A percentile compares a stretch with the other conserved stretches of the same genome.
phyloP scores from a whole-genome alignment of 2,888 invertebrate species.

The Euzophera pinguis region DNA sequence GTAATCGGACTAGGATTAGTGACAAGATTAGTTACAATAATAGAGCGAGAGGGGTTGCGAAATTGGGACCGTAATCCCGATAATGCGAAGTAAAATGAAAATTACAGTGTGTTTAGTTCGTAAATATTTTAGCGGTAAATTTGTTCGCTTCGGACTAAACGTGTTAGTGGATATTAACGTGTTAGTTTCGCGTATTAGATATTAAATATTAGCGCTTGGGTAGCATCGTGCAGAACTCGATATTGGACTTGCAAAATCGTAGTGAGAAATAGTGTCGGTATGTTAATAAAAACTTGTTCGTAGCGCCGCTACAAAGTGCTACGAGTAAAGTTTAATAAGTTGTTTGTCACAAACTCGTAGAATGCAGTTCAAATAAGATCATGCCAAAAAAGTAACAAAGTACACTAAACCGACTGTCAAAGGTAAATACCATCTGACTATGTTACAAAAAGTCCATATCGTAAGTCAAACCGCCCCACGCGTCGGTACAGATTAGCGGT shows the following conservation, averaged over 20 bases:
- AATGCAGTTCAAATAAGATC: not conserved
- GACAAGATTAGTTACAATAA: conserved; percentile 72
- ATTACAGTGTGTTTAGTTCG: conserved; percentile 44
- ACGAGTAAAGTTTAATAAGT: not conserved
- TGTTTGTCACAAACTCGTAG: not conserved
- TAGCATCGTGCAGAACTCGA: not conserved
- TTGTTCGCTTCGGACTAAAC: conserved; percentile 28
- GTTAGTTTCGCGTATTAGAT: conserved; percentile 16
- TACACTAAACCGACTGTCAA: not conserved
- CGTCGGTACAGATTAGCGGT: conserved; percentile 23
- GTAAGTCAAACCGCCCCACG: conserved; percentile 18
- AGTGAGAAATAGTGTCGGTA: not conserved
- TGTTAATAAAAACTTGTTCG: not conserved
- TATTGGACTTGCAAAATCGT: not conserved
- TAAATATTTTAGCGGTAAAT: conserved; percentile 34
- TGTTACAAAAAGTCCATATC: conserved; percentile 13
- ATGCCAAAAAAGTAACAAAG: not conserved
- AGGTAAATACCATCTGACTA: conserved; percentile 9
- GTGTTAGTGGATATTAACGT: conserved; percentile 18
- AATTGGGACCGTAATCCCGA: conserved; percentile 50
- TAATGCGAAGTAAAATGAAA: conserved; percentile 55
- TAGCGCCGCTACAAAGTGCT: not conserved
- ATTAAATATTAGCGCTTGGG: conserved; percentile 15
- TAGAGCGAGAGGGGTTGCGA: conserved; percentile 47
- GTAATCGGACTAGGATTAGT: conserved; percentile 69